Conservation (phyloP, 2,113 vertebrate species). For the Pontoporia blainvillei region DNA sequence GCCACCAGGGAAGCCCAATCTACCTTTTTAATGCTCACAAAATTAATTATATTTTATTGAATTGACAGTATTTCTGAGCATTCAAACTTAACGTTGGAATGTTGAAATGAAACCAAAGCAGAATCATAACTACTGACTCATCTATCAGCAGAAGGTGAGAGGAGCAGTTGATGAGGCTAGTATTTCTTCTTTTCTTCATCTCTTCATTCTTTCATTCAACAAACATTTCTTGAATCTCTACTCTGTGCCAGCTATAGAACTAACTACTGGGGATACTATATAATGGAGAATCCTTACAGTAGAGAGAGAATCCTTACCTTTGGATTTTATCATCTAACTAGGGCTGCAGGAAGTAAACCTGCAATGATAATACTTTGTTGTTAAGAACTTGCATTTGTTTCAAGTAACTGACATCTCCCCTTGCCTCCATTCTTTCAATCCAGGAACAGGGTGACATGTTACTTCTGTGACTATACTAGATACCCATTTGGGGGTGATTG, state of each 20-base stretch:
- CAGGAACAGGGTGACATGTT: neutral
- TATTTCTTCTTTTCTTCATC: neutral
- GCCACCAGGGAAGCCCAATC: too few species aligned
- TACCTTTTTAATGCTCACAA: neutral
- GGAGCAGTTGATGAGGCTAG: neutral
- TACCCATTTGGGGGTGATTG: neutral
- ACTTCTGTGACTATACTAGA: constrained; percentile 3
- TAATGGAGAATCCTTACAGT: neutral
- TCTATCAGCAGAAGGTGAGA: neutral
- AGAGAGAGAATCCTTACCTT: neutral
- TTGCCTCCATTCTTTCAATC: neutral
- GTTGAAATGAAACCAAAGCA: neutral
- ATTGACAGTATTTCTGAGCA: neutral
- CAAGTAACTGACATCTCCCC: neutral
- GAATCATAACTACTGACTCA: neutral
- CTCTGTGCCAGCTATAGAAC: neutral
- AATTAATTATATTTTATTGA: neutral
- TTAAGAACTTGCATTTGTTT: neutral
- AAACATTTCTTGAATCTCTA: neutral
- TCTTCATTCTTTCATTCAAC: neutral
- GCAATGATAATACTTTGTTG: neutral
- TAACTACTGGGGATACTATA: neutral
- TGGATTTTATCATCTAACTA: neutral
- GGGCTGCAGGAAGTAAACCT: neutral
- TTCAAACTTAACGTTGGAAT: neutral